Conservation (phyloP, 2,797 vertebrate genomes). For the Rhinophrynus dorsalis region DNA sequence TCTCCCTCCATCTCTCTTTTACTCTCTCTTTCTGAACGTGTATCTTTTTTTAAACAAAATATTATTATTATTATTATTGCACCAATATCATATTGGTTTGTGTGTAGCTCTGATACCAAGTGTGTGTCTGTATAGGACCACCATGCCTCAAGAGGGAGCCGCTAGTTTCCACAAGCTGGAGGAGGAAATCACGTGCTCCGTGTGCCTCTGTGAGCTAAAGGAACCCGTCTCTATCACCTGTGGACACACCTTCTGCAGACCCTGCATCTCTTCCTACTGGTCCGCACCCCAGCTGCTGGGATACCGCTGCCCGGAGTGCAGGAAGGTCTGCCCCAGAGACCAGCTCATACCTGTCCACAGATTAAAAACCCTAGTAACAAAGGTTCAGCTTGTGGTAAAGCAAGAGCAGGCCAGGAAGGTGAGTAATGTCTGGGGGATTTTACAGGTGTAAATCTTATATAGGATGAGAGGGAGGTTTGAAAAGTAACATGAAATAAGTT, state of each 20-base stretch:
- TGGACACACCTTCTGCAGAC: constrained; percentile 68
- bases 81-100: background rate
- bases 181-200: constrained; percentile 67
- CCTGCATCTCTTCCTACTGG: constrained; percentile 69
- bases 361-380: constrained; percentile 12
- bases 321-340: constrained; percentile 13
- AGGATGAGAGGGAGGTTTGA: too few species aligned
- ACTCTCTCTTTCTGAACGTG: too few species aligned
- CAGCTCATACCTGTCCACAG: constrained; percentile 30
- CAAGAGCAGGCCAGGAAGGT: constrained; percentile 19
- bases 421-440: background rate
- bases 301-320: constrained; percentile 30
- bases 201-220: constrained; percentile 66
- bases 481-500: too few species aligned
- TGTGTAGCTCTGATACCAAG: background rate
- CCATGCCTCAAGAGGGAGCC: background rate
- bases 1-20: too few species aligned
- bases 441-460: too few species aligned
- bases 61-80: too few species aligned
- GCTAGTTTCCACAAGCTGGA: constrained; percentile 45
- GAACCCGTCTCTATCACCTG: constrained; percentile 71
- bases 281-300: background rate
- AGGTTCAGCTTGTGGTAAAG: constrained; percentile 12
- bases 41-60: too few species aligned
- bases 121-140: background rate